Evolutionary conservation across 2,888 invertebrate genomes (phyloP), one percentile per base, ranked within the genome.

Genomic region (Heliconius erato): DNA sequence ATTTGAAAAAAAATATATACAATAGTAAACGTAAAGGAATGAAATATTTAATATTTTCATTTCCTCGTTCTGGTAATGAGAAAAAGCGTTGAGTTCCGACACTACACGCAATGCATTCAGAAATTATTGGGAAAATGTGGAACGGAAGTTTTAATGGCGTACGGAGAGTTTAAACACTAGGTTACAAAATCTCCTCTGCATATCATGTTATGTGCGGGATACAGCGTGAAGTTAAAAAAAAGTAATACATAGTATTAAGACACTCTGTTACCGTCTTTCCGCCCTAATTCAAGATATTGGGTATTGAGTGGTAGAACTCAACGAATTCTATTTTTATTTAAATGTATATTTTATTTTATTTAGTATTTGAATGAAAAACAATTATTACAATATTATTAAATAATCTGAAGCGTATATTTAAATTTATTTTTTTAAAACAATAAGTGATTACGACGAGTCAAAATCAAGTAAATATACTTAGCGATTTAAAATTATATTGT

Each of bases 361-460:
- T 59, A 59, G 2, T 9, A 59, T 16, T 49, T 49, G 16, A 19
- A 23, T 59, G 23, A 23, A 23, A 59, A 59, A 59, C 23, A 59
- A 59, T 59, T 9, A 19, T 23, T 59, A 23, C 59, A 71, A 35
- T 12, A 40, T 16, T 44, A 44, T 71, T 35, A 69, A 54, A 35
- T 69, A 9, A 59, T 35, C 35, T 35, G 23, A 19, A 49, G 32
- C 49, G 32, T 74, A 32, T 63, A 44, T 65, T 44, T 2, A 71
- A n/a, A n/a, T n/a, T n/a, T n/a, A 44, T 26, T 44, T 40, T 2
- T 3, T 72, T 49, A 6, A 59, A 23, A 76, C 74, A 76, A 63
- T 59, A 76, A 59, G 32, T 59, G 74, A 59, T 76, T n/a, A 76
- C 59, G 44, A 49, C 44, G 26, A 44, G n/a, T 35, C 40, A n/a